Evolutionary conservation across 2,797 vertebrate species (phyloP), one percentile per base, ranked within the genome.

Genomic region (Dromococcyx pavoninus): DNA sequence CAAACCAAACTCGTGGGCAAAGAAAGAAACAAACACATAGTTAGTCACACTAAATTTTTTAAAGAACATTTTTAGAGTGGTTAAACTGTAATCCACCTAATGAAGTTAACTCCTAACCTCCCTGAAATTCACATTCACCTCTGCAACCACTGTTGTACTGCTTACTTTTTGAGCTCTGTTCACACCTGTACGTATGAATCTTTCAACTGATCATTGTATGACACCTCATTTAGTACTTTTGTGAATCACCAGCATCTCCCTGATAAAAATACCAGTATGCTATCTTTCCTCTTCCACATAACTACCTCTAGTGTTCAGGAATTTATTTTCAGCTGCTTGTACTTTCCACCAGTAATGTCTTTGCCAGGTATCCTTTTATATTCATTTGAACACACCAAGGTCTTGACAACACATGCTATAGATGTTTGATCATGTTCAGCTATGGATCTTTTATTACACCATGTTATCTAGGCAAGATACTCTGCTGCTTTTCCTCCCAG

Each of bases 361-460:
- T 78, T 57, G 33, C 51, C 33, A 66, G 27, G 17, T 58, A 78
- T 12, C 57, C 60, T 84, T 94, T 88, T 62, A 46, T 62, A 62
- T 88, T 86, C 12, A 18, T 80, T 91, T 69, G 58, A 86, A 32
- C 19, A 54, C n/a, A 37, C 22, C 17, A 37, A 74, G 30, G 32
- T 72, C 62, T 86, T 82, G 62, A 70, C 83, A 84, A 65, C 18
- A 65, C 28, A 46, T 5, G 11, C 18, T 53, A n/a, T 44, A 84
- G 33, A 54, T 65, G 44, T 14, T 61, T 43, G 41, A 81, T 57
- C 2, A 0, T 0, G 0, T 65, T 69, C 62, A 81, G n/a, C 32
- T 77, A 19, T 6, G 19, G 30, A 69, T 72, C 33, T 84, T 77
- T 75, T 62, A 41, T 21, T 28, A 23, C 54, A 11, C 58, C 18